Evolutionary conservation across 2,113 vertebrate species (phyloP).

Genomic region (Oryzias woworae): DNA sequence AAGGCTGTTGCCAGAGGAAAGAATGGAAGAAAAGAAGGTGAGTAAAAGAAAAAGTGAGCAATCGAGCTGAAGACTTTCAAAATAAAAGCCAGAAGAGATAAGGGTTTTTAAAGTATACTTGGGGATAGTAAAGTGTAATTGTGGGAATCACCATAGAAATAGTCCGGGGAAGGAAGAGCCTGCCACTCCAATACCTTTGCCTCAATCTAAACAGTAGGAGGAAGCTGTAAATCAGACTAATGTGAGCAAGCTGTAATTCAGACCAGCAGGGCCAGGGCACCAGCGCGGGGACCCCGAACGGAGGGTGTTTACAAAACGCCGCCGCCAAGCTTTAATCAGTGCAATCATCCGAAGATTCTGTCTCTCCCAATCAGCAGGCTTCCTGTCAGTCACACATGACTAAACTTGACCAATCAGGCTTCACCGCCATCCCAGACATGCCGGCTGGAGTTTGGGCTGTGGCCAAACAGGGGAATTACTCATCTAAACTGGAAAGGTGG

Average conservation of each 20-base stretch:
- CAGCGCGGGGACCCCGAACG: slow-evolving; percentile 53
- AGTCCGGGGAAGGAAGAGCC: slow-evolving; percentile 36
- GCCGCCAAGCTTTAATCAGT: slow-evolving; percentile 78
- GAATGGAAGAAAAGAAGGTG: not conserved
- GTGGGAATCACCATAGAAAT: slow-evolving; percentile 22
- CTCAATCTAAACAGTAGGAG: slow-evolving; percentile 78
- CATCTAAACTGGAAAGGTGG: slow-evolving; percentile 66
- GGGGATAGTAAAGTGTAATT: too few relatives aligned
- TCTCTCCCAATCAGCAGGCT: slow-evolving; percentile 76
- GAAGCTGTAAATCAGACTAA: slow-evolving; percentile 83
- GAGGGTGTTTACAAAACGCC: slow-evolving; percentile 69
- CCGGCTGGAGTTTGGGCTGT: slow-evolving; percentile 55
- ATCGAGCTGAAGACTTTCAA: not conserved
- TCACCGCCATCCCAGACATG: slow-evolving; percentile 41
- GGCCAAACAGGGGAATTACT: slow-evolving; percentile 68
- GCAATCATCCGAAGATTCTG: slow-evolving; percentile 71
- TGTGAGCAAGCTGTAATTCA: slow-evolving; percentile 76
- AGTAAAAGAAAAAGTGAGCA: not conserved
- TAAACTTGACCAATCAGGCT: slow-evolving; percentile 67
- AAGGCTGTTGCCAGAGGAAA: slow-evolving; percentile 40
- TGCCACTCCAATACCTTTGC: slow-evolving; percentile 49
- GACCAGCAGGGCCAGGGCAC: slow-evolving; percentile 74
- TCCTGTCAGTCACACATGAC: slow-evolving; percentile 79
- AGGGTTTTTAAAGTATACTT: too few relatives aligned
- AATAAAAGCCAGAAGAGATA: not conserved